Conservation (phyloP, 2,113 vertebrate species). For the Oryctolagus cuniculus region mOryCun1.1 NC_091434.1:41920001-41920500, state of each 20-base stretch:
- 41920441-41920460: background rate
- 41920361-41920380: background rate
- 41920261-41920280: background rate
- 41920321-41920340: background rate
- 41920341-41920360: background rate
- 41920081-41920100: background rate
- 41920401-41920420: background rate
- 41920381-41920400: background rate
- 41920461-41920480: background rate
- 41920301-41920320: background rate
- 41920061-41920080: background rate
- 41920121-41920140: background rate
- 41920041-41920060: background rate
- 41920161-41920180: background rate
- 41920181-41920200: background rate
- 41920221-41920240: accelerated
- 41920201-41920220: accelerated
- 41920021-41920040: background rate
- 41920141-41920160: background rate
- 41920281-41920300: background rate
- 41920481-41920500: background rate
- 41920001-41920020: background rate
- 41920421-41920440: background rate
- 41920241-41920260: background rate
- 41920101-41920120: background rate